Evolutionary conservation across 2,888 invertebrate genomes (phyloP).

Genomic region (Heliconius sara): DNA sequence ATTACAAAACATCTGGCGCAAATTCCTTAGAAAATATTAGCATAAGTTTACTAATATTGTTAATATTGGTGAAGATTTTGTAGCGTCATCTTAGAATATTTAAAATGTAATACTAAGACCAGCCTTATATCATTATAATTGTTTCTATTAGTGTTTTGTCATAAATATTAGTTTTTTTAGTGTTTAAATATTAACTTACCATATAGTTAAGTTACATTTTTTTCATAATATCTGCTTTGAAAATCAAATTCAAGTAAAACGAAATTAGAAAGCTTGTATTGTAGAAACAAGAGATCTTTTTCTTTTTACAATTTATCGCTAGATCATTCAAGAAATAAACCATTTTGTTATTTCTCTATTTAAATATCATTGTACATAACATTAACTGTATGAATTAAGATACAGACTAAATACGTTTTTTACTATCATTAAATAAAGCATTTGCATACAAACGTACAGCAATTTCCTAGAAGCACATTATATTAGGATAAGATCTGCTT

Average conservation of each 20-base stretch:
- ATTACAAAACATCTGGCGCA: constrained; percentile 69
- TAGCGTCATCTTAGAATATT: constrained; percentile 54
- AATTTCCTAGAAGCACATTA: constrained; percentile 48
- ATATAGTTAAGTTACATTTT: not conserved
- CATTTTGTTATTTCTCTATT: not conserved
- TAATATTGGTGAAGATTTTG: constrained; percentile 55
- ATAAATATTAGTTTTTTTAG: not conserved
- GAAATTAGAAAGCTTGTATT: not conserved
- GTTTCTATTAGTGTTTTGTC: not conserved
- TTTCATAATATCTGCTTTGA: too few species aligned
- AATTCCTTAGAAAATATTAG: constrained; percentile 47
- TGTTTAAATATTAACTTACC: not conserved
- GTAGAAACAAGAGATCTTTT: too few species aligned
- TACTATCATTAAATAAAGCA: constrained; percentile 39
- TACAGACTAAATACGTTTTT: constrained; percentile 33
- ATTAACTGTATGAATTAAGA: constrained; percentile 20
- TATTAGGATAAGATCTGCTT: constrained; percentile 47
- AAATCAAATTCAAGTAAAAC: not conserved
- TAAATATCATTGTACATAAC: constrained; percentile 31
- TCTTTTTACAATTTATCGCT: too few species aligned
- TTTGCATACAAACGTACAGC: constrained; percentile 46
- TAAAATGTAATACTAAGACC: constrained; percentile 49
- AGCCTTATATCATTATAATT: constrained; percentile 41
- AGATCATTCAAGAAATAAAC: not conserved
- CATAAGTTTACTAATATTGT: constrained; percentile 52